A percentile compares a stretch with the other conserved stretches of the same genome.
Evolutionary conservation across 2,113 vertebrate genomes (phyloP).

Genomic region (Lynx canadensis): DNA sequence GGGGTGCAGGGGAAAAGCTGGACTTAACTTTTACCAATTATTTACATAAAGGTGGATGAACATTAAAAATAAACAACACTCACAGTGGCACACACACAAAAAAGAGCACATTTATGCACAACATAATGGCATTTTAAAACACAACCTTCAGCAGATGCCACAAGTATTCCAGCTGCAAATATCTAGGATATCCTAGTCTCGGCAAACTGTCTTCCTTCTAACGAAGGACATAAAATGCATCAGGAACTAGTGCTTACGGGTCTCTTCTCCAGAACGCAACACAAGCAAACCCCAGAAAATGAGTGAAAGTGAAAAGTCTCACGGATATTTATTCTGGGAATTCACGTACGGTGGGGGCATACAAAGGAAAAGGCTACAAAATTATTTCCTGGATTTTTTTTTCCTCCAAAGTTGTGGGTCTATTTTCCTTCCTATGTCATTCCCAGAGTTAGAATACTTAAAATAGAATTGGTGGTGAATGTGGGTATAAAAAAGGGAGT

Average conservation of each 20-base stretch:
- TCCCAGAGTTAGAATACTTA: not conserved
- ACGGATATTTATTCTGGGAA: not conserved
- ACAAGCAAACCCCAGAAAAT: not conserved
- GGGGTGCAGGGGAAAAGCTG: rapidly evolving
- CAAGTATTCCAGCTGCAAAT: not conserved
- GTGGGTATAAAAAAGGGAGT: not conserved
- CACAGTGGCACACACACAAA: not conserved
- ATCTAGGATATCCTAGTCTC: not conserved
- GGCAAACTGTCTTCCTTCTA: not conserved
- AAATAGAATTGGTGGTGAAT: not conserved
- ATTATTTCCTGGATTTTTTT: not conserved
- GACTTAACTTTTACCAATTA: not conserved
- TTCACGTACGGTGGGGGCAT: not conserved
- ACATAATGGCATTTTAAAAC: not conserved
- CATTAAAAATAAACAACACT: not conserved
- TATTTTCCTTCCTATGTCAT: not conserved
- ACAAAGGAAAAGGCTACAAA: not conserved
- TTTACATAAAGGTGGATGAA: not conserved
- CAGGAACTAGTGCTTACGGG: not conserved
- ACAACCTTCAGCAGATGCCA: not conserved
- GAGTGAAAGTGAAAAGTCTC: not conserved
- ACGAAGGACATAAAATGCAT: not conserved
- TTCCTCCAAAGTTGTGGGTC: not conserved
- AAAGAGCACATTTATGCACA: not conserved
- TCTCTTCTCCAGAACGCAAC: not conserved